Conservation (phyloP, 2,888 invertebrate genomes). For the Prenolepis imparis region DNA sequence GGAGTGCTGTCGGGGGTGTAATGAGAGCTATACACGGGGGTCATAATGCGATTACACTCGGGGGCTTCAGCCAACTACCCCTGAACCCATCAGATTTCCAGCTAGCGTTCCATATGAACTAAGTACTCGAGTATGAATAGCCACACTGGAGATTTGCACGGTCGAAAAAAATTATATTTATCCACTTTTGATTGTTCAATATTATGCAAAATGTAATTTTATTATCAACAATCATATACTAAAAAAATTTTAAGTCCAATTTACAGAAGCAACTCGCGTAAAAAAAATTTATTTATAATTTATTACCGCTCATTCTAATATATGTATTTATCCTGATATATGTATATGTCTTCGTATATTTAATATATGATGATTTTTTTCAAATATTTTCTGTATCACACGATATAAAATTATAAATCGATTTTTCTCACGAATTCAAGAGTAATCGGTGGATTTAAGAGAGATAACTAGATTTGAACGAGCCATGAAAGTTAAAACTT, state of each 20-base stretch:
- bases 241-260: not conserved
- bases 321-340: not conserved
- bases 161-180: conserved; percentile 16
- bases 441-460: not conserved
- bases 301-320: not conserved
- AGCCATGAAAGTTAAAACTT: not conserved
- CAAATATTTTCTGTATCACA: not conserved
- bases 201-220: not conserved
- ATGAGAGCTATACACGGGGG: conserved; percentile 81
- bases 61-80: conserved; percentile 85
- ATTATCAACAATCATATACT: not conserved
- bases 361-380: not conserved
- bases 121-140: conserved; percentile 76
- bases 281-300: not conserved
- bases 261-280: not conserved
- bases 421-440: not conserved
- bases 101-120: conserved; percentile 79
- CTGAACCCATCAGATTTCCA: conserved; percentile 82
- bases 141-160: conserved; percentile 26
- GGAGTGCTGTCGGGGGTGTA: conserved; percentile 76
- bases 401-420: not conserved
- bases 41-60: conserved; percentile 85
- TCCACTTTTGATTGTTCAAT: not conserved
- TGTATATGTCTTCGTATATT: not conserved
- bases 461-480: conserved; percentile 2